A percentile compares a stretch with the other conserved stretches of the same genome.
phyloP scores from a whole-genome alignment of 2,888 invertebrate species.

The Plagodis dolabraria region DNA sequence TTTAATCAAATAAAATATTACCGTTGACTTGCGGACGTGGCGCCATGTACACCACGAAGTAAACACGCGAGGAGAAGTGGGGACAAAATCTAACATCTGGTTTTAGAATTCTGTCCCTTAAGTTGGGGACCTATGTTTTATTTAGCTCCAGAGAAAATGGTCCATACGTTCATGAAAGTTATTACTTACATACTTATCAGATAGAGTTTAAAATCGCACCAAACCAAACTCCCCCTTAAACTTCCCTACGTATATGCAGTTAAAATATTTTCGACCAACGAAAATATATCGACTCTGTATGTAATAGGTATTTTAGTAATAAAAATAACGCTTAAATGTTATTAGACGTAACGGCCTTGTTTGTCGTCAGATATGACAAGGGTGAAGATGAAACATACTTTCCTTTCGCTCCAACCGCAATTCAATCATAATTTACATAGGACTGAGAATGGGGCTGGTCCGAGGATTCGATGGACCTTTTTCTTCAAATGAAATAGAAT shows the following conservation, averaged over 20 bases:
- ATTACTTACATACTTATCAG: too few relatives aligned
- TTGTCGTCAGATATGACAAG: constrained; percentile 19
- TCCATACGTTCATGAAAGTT: too few relatives aligned
- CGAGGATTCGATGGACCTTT: neutral
- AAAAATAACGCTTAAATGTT: constrained; percentile 21
- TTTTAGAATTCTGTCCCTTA: too few relatives aligned
- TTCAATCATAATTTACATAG: constrained; percentile 27
- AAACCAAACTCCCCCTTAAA: constrained; percentile 5
- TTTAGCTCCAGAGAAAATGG: too few relatives aligned
- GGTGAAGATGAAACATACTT: constrained; percentile 22
- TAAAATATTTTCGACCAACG: constrained; percentile 19
- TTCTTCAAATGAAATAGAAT: neutral
- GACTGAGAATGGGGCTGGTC: constrained; percentile 1
- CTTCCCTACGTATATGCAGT: constrained; percentile 8
- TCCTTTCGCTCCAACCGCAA: constrained; percentile 8
- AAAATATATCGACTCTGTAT: constrained; percentile 18
- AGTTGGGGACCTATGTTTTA: too few relatives aligned
- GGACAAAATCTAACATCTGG: too few relatives aligned
- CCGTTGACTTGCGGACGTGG: too few relatives aligned
- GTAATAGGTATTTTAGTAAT: constrained; percentile 16
- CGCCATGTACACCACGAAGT: too few relatives aligned
- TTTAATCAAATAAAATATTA: too few relatives aligned
- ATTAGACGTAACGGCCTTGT: constrained; percentile 17
- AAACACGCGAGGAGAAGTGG: too few relatives aligned
- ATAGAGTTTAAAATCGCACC: neutral